A percentile compares a stretch with the other conserved stretches of the same genome.
phyloP scores from a whole-genome alignment of 1,140 invertebrate species.

The Atta colombica region DNA sequence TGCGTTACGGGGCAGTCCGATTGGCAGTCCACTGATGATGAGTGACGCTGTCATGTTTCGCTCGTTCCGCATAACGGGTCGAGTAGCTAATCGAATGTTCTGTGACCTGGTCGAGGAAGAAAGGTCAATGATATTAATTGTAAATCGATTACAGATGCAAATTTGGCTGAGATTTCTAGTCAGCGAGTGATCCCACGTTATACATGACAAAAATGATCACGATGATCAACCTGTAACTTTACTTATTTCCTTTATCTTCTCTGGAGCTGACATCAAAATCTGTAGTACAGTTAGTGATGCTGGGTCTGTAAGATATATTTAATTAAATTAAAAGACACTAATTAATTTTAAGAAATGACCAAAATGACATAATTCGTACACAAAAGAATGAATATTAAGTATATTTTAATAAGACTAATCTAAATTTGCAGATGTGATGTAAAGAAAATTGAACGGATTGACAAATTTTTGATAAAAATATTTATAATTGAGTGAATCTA shows the following conservation, averaged over 20 bases:
- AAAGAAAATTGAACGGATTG: no score
- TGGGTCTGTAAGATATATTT: no score
- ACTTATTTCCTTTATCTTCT: not conserved
- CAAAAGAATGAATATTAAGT: no score
- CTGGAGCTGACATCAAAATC: no score
- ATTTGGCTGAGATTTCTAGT: not conserved
- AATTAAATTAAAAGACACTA: no score
- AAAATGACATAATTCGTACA: no score
- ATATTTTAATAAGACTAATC: no score
- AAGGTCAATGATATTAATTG: constrained; percentile 41
- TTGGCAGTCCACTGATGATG: constrained; percentile 60
- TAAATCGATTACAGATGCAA: constrained; percentile 32
- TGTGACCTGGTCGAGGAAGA: constrained; percentile 38
- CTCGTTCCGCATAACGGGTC: constrained; percentile 74
- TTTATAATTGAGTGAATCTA: no score
- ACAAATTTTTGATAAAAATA: no score
- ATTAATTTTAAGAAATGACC: no score
- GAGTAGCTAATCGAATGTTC: constrained; percentile 62
- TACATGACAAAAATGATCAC: constrained; percentile 13
- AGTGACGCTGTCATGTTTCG: constrained; percentile 62
- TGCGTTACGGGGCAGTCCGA: constrained; percentile 52
- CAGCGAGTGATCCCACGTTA: constrained; percentile 6
- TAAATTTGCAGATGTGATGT: no score
- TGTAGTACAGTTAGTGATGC: no score
- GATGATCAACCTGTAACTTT: not conserved